A percentile compares a stretch with the other conserved stretches of the same genome.
These are phyloP conservation scores for Lamprologus ornatipinnis DNA, from an alignment of 2,113 vertebrate species.

Conservation along the genomic window DNA sequence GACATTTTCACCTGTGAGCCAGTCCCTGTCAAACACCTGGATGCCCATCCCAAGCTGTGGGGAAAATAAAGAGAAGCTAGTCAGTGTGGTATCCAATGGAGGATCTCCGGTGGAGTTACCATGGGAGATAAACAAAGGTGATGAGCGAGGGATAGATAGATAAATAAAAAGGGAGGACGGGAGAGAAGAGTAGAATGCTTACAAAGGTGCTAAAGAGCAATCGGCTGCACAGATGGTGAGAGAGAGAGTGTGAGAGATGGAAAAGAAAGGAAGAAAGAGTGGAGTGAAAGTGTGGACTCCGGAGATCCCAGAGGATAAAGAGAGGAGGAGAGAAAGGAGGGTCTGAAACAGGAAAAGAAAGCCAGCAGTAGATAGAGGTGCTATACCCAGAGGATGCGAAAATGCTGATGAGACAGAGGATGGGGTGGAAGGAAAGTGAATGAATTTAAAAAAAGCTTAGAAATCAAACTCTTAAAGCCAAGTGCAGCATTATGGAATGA, in stretches of 20 bases:
- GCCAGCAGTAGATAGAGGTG: background rate
- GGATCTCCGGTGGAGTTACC: constrained; percentile 78
- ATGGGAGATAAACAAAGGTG: constrained; percentile 43
- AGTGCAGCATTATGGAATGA: background rate
- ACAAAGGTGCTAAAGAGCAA: background rate
- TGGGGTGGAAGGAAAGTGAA: background rate
- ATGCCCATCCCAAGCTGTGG: constrained; percentile 70
- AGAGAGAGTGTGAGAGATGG: background rate
- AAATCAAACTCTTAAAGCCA: background rate
- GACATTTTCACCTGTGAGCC: background rate
- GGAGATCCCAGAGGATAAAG: constrained; percentile 11
- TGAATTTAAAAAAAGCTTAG: background rate
- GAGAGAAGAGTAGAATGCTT: background rate
- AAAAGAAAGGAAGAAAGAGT: background rate
- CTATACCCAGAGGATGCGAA: constrained; percentile 11
- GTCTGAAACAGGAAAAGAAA: background rate
- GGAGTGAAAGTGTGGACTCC: constrained; percentile 6
- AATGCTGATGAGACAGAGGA: constrained; percentile 27
- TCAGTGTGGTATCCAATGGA: constrained; percentile 72
- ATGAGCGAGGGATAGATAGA: background rate
- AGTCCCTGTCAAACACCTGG: constrained; percentile 48
- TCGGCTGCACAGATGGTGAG: background rate
- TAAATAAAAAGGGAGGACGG: background rate
- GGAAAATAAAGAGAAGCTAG: constrained; percentile 34
- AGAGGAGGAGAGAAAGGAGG: background rate